Conservation (phyloP, 2,888 invertebrate species). For the Cactoblastis cactorum region DNA sequence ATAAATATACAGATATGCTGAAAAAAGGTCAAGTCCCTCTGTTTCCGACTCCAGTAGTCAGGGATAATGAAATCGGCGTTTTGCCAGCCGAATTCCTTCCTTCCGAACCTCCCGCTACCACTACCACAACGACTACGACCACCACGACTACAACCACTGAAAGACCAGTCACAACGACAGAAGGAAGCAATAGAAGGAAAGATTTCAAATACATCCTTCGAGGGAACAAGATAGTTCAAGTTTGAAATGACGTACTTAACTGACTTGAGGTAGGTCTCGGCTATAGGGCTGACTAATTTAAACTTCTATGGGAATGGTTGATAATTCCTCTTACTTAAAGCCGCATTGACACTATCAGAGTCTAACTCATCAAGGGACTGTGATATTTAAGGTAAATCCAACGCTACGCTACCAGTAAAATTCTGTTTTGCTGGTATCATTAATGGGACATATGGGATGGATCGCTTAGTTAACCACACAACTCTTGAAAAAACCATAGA, state of each 20-base stretch:
- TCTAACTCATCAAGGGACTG: too few species aligned
- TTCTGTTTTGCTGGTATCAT: too few species aligned
- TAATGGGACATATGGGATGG: too few species aligned
- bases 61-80: constrained; percentile 66
- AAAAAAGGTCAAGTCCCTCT: constrained; percentile 47
- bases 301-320: constrained; percentile 12
- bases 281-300: constrained; percentile 36
- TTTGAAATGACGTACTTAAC: constrained; percentile 63
- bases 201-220: constrained; percentile 68
- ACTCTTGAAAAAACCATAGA: too few species aligned
- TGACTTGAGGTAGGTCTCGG: constrained; percentile 45
- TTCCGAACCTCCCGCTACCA: constrained; percentile 25
- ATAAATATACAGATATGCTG: constrained; percentile 47
- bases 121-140: constrained; percentile 26
- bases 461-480: too few species aligned
- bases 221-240: constrained; percentile 72
- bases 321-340: not conserved
- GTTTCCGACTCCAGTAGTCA: constrained; percentile 59
- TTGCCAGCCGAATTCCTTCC: constrained; percentile 62
- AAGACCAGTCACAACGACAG: constrained; percentile 40
- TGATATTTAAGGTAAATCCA: too few species aligned
- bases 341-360: too few species aligned
- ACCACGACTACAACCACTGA: constrained; percentile 38
- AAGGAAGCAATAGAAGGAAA: constrained; percentile 53
- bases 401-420: too few species aligned